These are phyloP conservation scores for Tuta absoluta DNA, from an alignment of 2,888 invertebrate species.

Conservation along the genomic window DNA sequence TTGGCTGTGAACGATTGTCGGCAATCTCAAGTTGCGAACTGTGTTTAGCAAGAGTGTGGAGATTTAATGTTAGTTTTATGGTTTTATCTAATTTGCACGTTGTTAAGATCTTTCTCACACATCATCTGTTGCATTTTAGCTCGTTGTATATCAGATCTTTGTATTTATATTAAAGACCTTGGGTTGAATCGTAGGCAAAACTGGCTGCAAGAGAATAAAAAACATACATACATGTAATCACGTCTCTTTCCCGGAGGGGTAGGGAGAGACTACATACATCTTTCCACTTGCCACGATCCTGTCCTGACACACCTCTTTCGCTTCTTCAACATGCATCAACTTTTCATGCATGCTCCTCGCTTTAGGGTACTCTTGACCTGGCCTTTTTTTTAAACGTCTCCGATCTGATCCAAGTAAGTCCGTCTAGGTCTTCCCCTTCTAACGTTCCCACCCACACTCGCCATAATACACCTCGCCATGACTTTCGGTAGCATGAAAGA, in stretches of 20 bases:
- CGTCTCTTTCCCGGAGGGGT: too few species aligned
- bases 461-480: too few species aligned
- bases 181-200: background rate
- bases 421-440: too few species aligned
- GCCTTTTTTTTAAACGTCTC: too few species aligned
- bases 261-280: background rate
- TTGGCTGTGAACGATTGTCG: background rate
- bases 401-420: too few species aligned
- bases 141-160: too few species aligned
- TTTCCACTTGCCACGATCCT: too few species aligned
- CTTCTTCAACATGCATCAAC: slow-evolving; percentile 28
- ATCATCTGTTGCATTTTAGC: background rate
- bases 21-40: background rate
- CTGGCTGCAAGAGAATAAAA: background rate
- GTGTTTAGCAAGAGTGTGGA: slow-evolving; percentile 8
- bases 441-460: too few species aligned
- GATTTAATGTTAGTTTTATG: background rate
- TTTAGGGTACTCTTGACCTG: too few species aligned
- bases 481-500: too few species aligned
- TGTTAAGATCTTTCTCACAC: background rate
- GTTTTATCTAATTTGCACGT: background rate
- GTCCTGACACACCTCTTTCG: background rate
- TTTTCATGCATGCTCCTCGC: too few species aligned
- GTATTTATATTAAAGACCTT: too few species aligned
- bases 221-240: background rate